phyloP scores from a whole-genome alignment of 2,888 invertebrate species.

The Coelogynopora nodosa region DNA sequence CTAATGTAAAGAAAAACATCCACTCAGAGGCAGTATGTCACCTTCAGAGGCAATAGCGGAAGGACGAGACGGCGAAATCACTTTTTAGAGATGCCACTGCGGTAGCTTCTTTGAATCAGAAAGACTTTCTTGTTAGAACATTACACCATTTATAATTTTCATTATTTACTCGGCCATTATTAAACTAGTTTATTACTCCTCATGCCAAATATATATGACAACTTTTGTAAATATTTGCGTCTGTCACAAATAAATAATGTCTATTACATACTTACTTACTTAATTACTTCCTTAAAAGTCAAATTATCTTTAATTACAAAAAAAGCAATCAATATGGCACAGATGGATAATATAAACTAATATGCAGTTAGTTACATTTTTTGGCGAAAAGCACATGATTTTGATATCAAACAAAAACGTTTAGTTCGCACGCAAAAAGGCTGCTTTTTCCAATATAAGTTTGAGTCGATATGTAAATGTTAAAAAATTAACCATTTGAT shows the following conservation, averaged over 20 bases:
- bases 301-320: too few relatives aligned
- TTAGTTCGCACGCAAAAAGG: too few relatives aligned
- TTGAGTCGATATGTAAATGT: too few relatives aligned
- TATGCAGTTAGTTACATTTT: too few relatives aligned
- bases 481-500: too few relatives aligned
- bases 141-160: neutral
- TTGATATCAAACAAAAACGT: too few relatives aligned
- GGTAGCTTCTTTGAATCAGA: neutral
- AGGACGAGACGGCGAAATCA: slow-evolving; percentile 3
- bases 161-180: too few relatives aligned
- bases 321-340: too few relatives aligned
- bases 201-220: neutral
- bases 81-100: neutral
- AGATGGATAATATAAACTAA: too few relatives aligned
- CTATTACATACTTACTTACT: slow-evolving; percentile 24
- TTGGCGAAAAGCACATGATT: too few relatives aligned
- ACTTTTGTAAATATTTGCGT: neutral
- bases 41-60: neutral
- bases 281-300: neutral
- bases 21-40: slow-evolving; percentile 23
- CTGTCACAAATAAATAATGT: slow-evolving; percentile 14
- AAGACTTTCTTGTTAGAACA: slow-evolving; percentile 16
- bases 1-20: slow-evolving; percentile 4
- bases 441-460: too few relatives aligned
- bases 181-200: neutral